phyloP scores from a whole-genome alignment of 2,113 vertebrate genomes.

The Phylloscopus trochilus region DNA sequence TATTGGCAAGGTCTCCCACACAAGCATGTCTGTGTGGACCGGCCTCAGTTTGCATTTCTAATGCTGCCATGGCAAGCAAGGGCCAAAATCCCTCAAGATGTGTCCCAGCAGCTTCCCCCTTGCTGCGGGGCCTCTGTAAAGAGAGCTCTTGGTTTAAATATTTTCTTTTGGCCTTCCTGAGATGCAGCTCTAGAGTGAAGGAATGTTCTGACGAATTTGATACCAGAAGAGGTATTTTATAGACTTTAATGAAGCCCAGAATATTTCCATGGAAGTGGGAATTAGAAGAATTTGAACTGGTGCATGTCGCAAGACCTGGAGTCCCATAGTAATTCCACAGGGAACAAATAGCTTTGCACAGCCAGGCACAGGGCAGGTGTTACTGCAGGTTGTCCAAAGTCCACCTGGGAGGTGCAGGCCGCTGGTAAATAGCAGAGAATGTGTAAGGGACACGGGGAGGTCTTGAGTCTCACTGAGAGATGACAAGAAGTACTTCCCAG shows the following conservation, averaged over 20 bases:
- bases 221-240: not conserved
- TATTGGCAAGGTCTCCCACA: not conserved
- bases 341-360: not conserved
- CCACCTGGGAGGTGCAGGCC: not conserved
- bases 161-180: not conserved
- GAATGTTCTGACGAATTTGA: not conserved
- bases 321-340: accelerated
- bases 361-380: not conserved
- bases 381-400: not conserved
- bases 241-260: not conserved
- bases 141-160: not conserved
- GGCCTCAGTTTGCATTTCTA: not conserved
- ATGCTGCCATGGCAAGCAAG: not conserved
- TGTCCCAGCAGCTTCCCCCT: not conserved
- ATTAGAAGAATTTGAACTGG: not conserved
- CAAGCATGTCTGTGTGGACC: not conserved
- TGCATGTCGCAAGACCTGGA: not conserved
- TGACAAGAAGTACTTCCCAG: not conserved
- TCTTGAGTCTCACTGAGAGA: not conserved
- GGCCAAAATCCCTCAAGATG: not conserved
- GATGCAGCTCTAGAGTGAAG: not conserved
- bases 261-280: not conserved
- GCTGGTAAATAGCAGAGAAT: not conserved
- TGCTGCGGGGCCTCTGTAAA: not conserved
- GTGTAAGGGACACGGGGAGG: not conserved